Percentiles rank a stretch among this genome's conserved stretches.
Conservation (phyloP, 2,113 vertebrate genomes). For the Spizaetus ornatus region DNA sequence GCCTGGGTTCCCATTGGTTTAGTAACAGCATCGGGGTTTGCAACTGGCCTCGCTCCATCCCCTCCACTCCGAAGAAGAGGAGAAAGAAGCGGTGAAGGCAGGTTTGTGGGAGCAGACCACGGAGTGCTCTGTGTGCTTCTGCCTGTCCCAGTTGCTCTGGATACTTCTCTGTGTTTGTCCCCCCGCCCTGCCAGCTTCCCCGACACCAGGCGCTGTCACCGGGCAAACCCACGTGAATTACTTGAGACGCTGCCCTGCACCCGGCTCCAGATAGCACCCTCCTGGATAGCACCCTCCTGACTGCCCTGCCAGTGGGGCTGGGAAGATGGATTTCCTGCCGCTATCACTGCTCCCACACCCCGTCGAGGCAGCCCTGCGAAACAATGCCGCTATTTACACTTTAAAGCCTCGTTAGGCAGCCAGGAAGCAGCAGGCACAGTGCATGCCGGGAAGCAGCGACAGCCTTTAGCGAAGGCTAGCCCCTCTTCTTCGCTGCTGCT, state of each 20-base stretch:
- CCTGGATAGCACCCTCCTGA: not conserved
- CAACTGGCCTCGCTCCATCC: not conserved
- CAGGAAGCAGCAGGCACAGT: not conserved
- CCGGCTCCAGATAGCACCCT: not conserved
- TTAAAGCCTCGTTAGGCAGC: conserved; percentile 35
- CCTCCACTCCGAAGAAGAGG: not conserved
- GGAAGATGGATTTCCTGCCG: not conserved
- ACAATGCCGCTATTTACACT: conserved; percentile 60
- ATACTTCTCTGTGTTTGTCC: not conserved
- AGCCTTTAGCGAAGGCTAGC: not conserved
- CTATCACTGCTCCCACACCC: not conserved
- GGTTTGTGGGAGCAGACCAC: not conserved
- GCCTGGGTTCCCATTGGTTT: not conserved
- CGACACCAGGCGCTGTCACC: not conserved
- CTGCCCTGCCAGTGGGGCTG: not conserved
- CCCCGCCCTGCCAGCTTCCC: not conserved
- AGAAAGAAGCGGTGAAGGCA: not conserved
- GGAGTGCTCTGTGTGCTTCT: not conserved
- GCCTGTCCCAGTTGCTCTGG: not conserved
- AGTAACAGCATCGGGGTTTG: rapidly evolving
- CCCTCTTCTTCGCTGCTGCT: not conserved
- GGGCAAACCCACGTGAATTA: not conserved
- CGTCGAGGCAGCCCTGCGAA: not conserved
- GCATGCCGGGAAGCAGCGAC: conserved; percentile 41
- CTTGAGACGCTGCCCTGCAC: not conserved